Conservation (phyloP, 2,113 vertebrate species). For the Leptobrachium leishanense region DNA sequence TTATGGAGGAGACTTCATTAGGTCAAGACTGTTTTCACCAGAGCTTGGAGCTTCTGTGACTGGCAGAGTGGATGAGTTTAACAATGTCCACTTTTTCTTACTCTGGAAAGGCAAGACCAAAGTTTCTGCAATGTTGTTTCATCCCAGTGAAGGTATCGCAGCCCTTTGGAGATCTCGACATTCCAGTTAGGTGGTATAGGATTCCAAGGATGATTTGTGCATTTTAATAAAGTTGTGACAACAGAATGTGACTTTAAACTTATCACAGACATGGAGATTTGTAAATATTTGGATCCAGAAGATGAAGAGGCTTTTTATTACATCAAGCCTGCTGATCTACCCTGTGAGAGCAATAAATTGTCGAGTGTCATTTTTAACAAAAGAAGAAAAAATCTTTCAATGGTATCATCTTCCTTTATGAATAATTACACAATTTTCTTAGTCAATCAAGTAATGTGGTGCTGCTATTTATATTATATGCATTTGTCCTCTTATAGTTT, state of each 20-base stretch:
- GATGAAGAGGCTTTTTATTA: slow-evolving; percentile 56
- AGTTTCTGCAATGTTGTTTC: neutral
- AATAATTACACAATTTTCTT: no score
- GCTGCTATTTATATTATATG: no score
- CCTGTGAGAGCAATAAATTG: slow-evolving; percentile 4
- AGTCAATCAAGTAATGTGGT: no score
- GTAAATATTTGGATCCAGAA: slow-evolving; percentile 45
- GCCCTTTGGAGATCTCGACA: slow-evolving; percentile 10
- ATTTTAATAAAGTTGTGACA: neutral
- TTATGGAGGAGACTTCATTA: slow-evolving; percentile 10
- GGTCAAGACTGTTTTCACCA: slow-evolving; percentile 19
- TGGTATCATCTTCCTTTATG: neutral
- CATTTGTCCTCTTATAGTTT: no score
- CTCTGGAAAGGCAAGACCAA: slow-evolving; percentile 2
- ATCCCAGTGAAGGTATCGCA: neutral
- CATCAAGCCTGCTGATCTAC: neutral
- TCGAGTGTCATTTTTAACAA: neutral
- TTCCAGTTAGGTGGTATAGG: neutral
- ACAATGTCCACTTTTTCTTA: slow-evolving; percentile 12
- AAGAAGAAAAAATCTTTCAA: slow-evolving; percentile 13
- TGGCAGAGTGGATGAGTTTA: neutral
- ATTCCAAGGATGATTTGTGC: neutral
- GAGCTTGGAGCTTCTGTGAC: neutral
- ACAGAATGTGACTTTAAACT: neutral
- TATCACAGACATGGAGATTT: slow-evolving; percentile 34